Base-by-base conservation (phyloP, 2,797 vertebrate genomes). In the Eulemur albifrons region DNA sequence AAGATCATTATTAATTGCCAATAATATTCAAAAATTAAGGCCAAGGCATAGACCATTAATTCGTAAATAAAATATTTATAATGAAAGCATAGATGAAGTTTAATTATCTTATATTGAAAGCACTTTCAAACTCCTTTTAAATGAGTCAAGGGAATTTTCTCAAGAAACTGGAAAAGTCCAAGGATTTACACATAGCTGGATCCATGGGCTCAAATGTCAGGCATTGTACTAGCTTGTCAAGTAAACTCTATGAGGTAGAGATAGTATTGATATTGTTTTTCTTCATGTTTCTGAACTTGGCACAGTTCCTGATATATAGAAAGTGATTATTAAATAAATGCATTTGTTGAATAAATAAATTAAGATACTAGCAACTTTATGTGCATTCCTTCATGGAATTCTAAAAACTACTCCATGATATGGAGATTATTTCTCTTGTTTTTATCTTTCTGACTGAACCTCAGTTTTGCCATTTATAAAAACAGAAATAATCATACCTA, bases 11-110 rank as follows among this genome's bases (percentile, higher is more conserved):
- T 79, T 88, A 84, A 79, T 70, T 23, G n/a, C 15, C 61, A 90
- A 38, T 88, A 70, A 20, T 83, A n/a, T 59, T 80, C 9, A 91
- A 75, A 97, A 93, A 35, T 93, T 73, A 87, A 84, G 15, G n/a
- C 23, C 63, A 90, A 88, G 4, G 8, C 75, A 40, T 14, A 92
- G 40, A 87, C 14, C 23, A 80, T 79, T 93, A 93, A 50, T 72
- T 96, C 21, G 70, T 77, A 88, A 86, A 59, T 86, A 25, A 92
- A 88, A 70, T 92, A 79, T 67, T 94, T 77, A 21, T 40, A 43
- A n/a, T 69, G 52, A 88, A 86, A 76, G n/a, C 52, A 18, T 63
- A 21, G 14, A 63, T 92, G 10, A 81, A 85, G 2, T 2, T 67
- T 79, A 81, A 84, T 87, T 95, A 48, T 83, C 32, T 76, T 63